Conservation (phyloP, 2,797 vertebrate species). For the Pogonophryne albipinna region DNA sequence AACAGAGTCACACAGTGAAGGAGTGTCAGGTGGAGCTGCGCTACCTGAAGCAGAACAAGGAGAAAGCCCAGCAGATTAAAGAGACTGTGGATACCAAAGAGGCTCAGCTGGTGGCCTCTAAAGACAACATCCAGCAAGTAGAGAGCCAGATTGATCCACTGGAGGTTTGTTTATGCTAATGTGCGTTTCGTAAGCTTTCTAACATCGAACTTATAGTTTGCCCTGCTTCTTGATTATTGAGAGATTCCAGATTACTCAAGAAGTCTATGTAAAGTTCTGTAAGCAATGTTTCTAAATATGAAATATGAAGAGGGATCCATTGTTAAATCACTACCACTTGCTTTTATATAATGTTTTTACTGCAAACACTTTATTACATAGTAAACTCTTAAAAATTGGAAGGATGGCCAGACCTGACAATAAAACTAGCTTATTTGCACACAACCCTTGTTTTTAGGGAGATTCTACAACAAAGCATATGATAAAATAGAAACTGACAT, state of each 20-base stretch:
- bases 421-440: neutral
- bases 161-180: slow-evolving; percentile 84
- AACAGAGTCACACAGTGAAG: slow-evolving; percentile 87
- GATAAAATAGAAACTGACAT: too few species aligned
- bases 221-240: neutral
- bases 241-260: neutral
- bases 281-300: neutral
- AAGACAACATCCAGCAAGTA: slow-evolving; percentile 88
- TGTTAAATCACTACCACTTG: neutral
- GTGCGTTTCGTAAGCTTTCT: neutral
- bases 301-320: neutral
- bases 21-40: slow-evolving; percentile 92
- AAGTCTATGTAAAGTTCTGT: neutral
- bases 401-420: neutral
- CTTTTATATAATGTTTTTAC: neutral
- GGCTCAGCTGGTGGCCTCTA: slow-evolving; percentile 91
- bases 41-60: slow-evolving; percentile 95
- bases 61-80: slow-evolving; percentile 93
- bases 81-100: slow-evolving; percentile 89
- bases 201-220: neutral
- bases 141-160: slow-evolving; percentile 92
- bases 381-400: too few species aligned
- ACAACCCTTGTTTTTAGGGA: too few species aligned
- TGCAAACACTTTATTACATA: neutral
- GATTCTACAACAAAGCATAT: too few species aligned